Conservation (phyloP, 2,797 vertebrate species). For the Pristis pectinata region DNA sequence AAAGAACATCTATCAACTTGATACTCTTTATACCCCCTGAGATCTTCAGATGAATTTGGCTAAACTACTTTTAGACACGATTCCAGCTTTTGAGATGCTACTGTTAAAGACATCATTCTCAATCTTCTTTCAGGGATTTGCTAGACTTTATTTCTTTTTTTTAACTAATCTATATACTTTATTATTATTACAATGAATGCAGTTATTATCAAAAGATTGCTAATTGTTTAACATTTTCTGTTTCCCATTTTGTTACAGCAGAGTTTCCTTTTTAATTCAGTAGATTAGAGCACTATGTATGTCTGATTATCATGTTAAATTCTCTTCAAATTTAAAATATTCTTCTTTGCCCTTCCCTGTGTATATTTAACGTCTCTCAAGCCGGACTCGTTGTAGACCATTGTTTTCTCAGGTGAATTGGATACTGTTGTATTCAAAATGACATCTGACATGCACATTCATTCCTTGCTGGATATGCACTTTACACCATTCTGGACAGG, state of each 20-base stretch:
- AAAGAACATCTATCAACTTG: conserved; percentile 36
- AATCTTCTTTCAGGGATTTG: background rate
- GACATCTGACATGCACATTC: background rate
- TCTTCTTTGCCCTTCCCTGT: too few relatives aligned
- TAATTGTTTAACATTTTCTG: background rate
- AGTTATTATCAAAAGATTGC: conserved; percentile 7
- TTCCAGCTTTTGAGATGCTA: conserved; percentile 25
- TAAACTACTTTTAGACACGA: conserved; percentile 35
- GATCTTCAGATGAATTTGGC: conserved; percentile 30
- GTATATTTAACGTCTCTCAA: background rate
- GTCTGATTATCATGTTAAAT: background rate
- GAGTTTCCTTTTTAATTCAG: background rate
- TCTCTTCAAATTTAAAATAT: background rate
- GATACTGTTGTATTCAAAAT: background rate
- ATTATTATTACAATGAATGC: background rate
- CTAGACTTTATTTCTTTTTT: background rate
- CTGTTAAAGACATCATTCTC: conserved; percentile 23
- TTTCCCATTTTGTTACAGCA: background rate
- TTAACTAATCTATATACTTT: background rate
- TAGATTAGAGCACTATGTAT: background rate
- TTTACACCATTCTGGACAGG: background rate
- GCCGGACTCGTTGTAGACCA: background rate
- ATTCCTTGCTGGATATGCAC: background rate
- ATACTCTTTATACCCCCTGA: conserved; percentile 32
- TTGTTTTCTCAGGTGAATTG: background rate